These are phyloP conservation scores for Columba guinea DNA, from an alignment of 2,797 vertebrate genomes.

Conservation along the genomic window DNA sequence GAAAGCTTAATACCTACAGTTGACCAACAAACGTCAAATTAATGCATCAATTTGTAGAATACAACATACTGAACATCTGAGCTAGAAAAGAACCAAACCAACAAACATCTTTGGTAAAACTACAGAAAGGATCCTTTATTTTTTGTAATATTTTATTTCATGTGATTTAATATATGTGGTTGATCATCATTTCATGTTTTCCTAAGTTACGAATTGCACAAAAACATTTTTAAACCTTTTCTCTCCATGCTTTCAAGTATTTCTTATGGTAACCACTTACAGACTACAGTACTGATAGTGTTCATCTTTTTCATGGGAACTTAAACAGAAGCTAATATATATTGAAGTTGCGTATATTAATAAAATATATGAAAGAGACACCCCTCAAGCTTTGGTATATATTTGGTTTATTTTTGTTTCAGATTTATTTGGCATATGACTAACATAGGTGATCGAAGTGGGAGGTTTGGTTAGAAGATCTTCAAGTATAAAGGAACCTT, in stretches of 20 bases:
- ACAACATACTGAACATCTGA: not conserved
- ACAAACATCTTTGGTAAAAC: not conserved
- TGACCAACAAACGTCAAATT: not conserved
- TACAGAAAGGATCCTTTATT: not conserved
- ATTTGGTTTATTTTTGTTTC: not conserved
- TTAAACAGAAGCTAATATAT: not conserved
- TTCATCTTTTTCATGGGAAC: not conserved
- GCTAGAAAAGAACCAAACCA: not conserved
- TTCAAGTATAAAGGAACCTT: not conserved
- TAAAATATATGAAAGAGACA: not conserved
- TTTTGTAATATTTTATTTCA: not conserved
- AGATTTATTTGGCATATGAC: not conserved
- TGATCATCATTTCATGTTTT: not conserved
- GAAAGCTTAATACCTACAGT: conserved; percentile 6
- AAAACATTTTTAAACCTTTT: not conserved
- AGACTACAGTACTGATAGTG: not conserved
- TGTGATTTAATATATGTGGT: not conserved
- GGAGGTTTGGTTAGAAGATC: not conserved
- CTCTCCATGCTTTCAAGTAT: not conserved
- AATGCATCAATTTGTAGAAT: not conserved
- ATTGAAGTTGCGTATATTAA: not conserved
- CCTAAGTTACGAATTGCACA: not conserved
- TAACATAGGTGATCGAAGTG: not conserved
- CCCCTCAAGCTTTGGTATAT: not conserved
- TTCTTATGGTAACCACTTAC: not conserved